phyloP scores from a whole-genome alignment of 2,797 vertebrate genomes.

The Adelosebastes latens region DNA sequence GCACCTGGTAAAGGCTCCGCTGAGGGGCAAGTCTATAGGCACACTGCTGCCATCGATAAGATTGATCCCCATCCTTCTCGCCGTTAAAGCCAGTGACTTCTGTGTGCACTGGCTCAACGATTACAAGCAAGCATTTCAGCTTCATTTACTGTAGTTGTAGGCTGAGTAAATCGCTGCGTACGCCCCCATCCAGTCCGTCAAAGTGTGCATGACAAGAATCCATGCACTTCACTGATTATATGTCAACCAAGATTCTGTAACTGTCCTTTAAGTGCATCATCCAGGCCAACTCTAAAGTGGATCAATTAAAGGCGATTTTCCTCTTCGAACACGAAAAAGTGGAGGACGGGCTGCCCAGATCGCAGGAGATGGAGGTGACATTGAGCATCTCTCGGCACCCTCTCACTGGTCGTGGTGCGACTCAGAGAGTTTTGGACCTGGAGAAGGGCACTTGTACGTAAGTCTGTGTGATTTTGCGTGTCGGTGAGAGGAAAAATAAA shows the following conservation, averaged over 20 bases:
- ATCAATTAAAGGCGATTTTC: slow-evolving; percentile 63
- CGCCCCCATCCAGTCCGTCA: background rate
- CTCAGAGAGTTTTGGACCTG: slow-evolving; percentile 1
- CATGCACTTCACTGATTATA: slow-evolving; percentile 29
- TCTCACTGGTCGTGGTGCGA: slow-evolving; percentile 14
- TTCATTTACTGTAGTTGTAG: slow-evolving; percentile 38
- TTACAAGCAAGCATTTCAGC: slow-evolving; percentile 33
- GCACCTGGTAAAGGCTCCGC: slow-evolving; percentile 13
- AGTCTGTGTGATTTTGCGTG: background rate
- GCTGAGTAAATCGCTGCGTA: slow-evolving; percentile 30
- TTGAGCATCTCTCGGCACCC: slow-evolving; percentile 32
- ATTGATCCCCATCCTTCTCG: slow-evolving; percentile 36
- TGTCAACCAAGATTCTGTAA: slow-evolving; percentile 39
- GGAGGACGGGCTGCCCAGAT: slow-evolving; percentile 7
- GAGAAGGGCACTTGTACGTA: background rate
- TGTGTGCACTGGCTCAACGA: slow-evolving; percentile 14
- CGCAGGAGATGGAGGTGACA: slow-evolving; percentile 45
- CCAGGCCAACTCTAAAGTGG: slow-evolving; percentile 39
- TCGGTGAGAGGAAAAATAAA: slow-evolving; percentile 7
- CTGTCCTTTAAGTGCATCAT: slow-evolving; percentile 39
- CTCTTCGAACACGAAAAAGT: slow-evolving; percentile 36
- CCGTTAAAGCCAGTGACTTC: slow-evolving; percentile 9
- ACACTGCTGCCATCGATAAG: slow-evolving; percentile 31
- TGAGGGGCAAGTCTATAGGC: slow-evolving; percentile 19
- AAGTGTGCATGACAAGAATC: slow-evolving; percentile 15